A percentile compares a stretch with the other conserved stretches of the same genome.
Conservation (phyloP, 2,797 vertebrate species). For the Fringilla coelebs region DNA sequence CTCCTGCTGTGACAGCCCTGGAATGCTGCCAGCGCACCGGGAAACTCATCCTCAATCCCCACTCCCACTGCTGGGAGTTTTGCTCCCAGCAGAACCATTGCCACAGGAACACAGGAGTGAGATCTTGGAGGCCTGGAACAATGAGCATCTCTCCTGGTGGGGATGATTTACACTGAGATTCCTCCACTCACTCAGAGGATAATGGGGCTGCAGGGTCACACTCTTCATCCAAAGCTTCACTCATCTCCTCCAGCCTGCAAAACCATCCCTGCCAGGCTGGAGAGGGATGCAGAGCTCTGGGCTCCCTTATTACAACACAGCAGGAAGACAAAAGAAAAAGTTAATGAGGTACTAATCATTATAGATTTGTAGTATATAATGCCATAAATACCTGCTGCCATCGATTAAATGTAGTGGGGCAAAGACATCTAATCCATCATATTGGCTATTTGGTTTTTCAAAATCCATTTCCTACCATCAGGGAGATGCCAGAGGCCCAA, state of each 20-base stretch:
- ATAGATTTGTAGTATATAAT: constrained; percentile 25
- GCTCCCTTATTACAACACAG: not conserved
- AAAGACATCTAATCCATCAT: constrained; percentile 15
- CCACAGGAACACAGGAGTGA: not conserved
- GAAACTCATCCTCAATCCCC: not conserved
- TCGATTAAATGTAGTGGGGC: not conserved
- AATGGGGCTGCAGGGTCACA: not conserved
- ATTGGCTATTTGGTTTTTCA: not conserved
- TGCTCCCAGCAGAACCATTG: not conserved
- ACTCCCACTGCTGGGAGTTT: not conserved
- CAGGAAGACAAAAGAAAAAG: not conserved
- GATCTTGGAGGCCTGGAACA: not conserved
- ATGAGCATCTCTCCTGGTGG: not conserved
- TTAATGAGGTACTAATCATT: constrained; percentile 54
- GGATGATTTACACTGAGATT: not conserved
- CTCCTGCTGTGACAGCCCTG: not conserved
- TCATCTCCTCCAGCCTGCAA: not conserved
- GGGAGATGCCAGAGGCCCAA: not conserved
- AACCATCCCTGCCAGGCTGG: not conserved
- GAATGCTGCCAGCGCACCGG: not conserved
- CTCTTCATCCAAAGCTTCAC: not conserved
- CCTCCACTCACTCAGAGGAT: not conserved
- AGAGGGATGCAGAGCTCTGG: not conserved
- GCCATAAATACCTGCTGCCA: not conserved
- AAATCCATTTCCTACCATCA: not conserved